Evolutionary conservation across 2,888 invertebrate species (phyloP).

Genomic region (Neoitamus cyanurus): DNA sequence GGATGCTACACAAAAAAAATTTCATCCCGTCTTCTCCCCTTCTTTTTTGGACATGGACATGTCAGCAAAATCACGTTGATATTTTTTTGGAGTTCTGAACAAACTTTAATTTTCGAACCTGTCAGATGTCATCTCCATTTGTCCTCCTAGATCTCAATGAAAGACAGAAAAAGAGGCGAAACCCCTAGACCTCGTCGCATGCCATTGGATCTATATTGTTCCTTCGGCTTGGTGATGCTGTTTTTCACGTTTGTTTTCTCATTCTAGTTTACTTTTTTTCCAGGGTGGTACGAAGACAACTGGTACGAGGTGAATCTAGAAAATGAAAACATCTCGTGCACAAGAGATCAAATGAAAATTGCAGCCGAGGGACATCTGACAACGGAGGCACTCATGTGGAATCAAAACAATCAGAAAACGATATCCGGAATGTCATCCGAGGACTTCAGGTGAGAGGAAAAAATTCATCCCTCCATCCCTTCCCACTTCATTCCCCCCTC

Average conservation of each 20-base stretch:
- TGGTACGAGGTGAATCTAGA: slow-evolving; percentile 94
- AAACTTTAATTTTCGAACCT: slow-evolving; percentile 1
- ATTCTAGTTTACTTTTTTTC: neutral
- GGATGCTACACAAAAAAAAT: neutral
- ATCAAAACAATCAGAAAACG: slow-evolving; percentile 93
- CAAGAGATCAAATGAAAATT: slow-evolving; percentile 89
- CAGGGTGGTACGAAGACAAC: slow-evolving; percentile 98
- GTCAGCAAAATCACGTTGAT: neutral
- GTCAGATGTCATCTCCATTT: neutral
- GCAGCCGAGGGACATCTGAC: slow-evolving; percentile 98
- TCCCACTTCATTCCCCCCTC: neutral
- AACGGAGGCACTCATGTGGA: slow-evolving; percentile 99
- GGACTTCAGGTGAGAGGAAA: slow-evolving; percentile 75
- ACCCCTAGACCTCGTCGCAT: neutral
- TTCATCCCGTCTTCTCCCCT: neutral
- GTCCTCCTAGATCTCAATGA: neutral
- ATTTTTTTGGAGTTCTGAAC: neutral
- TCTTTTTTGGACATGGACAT: neutral
- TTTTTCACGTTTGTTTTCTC: neutral
- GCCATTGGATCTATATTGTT: neutral
- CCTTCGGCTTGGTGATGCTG: neutral
- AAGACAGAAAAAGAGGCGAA: neutral
- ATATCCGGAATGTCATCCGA: slow-evolving; percentile 96
- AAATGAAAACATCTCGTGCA: slow-evolving; percentile 90
- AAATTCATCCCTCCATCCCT: neutral